phyloP scores from a whole-genome alignment of 2,113 vertebrate species.

The Rhinoptilus africanus region DNA sequence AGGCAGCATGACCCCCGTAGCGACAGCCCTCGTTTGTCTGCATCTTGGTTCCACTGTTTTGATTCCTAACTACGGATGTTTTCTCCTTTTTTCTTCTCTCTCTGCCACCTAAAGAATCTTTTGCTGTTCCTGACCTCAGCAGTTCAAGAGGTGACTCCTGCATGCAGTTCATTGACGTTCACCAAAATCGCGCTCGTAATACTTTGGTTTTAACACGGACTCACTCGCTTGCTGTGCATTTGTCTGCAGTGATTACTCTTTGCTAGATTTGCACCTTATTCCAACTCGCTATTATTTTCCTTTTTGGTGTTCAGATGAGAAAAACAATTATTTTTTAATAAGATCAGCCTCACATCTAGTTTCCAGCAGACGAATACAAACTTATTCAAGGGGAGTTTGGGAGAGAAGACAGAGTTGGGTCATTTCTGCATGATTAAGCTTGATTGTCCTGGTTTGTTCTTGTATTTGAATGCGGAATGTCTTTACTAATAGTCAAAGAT shows the following conservation, averaged over 20 bases:
- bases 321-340: not conserved
- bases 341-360: not conserved
- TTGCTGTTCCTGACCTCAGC: conserved; percentile 98
- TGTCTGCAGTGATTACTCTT: conserved; percentile 10
- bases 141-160: conserved; percentile 98
- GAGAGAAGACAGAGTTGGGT: not conserved
- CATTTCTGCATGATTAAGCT: conserved; percentile 56
- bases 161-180: conserved; percentile 74
- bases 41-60: conserved; percentile 43
- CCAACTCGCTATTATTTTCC: not conserved
- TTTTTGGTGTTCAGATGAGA: not conserved
- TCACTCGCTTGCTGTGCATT: conserved; percentile 15
- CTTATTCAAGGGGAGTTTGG: not conserved
- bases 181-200: conserved; percentile 48
- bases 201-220: conserved; percentile 27
- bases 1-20: not conserved
- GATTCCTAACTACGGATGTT: conserved; percentile 79
- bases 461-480: conserved; percentile 42
- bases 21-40: conserved; percentile 34
- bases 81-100: conserved; percentile 77
- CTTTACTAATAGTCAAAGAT: conserved; percentile 23
- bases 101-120: conserved; percentile 91
- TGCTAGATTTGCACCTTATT: not conserved
- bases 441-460: not conserved
- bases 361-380: not conserved